phyloP scores from a whole-genome alignment of 64 coral and sea anemone species.

The Pocillopora damicornis region DNA sequence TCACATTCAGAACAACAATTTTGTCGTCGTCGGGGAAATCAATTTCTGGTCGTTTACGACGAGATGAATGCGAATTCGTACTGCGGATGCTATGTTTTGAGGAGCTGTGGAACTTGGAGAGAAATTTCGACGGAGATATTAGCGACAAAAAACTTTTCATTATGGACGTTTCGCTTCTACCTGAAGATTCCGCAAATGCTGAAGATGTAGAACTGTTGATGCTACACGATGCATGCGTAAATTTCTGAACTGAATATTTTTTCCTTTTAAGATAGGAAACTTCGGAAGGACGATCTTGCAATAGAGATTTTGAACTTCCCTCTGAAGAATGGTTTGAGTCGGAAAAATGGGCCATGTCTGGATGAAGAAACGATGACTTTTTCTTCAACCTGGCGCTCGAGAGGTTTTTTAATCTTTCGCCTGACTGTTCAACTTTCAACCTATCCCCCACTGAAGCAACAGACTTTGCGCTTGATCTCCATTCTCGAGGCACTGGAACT shows the following conservation, averaged over 20 bases:
- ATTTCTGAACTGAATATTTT: not conserved
- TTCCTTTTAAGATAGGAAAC: not conserved
- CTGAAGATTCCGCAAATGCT: not conserved
- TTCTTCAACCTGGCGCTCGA: not conserved
- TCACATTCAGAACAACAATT: conserved; percentile 54
- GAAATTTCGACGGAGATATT: conserved; percentile 27
- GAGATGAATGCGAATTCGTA: not conserved
- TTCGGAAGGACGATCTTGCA: not conserved
- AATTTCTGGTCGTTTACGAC: conserved; percentile 20
- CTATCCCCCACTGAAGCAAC: not conserved
- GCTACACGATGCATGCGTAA: not conserved
- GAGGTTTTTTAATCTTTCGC: not conserved
- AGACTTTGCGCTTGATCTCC: not conserved
- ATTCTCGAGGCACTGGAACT: not conserved
- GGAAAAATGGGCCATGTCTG: not conserved
- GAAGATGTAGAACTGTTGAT: conserved; percentile 9
- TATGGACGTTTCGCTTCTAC: not conserved
- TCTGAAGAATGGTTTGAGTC: not conserved
- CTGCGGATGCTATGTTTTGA: conserved; percentile 1
- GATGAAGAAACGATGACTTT: conserved; percentile 7
- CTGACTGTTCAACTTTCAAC: not conserved
- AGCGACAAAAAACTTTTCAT: conserved; percentile 44
- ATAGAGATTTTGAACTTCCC: not conserved
- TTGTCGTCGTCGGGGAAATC: conserved; percentile 50
- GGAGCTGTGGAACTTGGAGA: conserved; percentile 2